Base-by-base conservation (phyloP, 2,888 invertebrate species). In the Watsonalla cultraria region DNA sequence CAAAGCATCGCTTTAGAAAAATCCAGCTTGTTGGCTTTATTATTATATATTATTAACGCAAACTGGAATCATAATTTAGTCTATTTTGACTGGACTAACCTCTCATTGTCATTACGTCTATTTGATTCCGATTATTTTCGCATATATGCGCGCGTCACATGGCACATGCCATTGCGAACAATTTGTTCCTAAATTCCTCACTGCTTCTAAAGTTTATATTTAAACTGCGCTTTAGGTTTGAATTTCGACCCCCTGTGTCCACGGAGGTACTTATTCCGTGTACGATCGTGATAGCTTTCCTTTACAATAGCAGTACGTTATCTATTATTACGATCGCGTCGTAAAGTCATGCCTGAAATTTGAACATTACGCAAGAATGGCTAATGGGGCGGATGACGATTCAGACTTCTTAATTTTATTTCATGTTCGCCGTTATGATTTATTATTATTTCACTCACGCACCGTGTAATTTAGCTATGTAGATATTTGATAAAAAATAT, bases 321-420 rank as follows among this genome's bases (percentile, higher is more conserved):
- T 68, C 66, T 64, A 61, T 58, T 63, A 65, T 64, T 64, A 62
- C 58, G 54, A 66, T 68, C 51, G 57, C 50, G 46, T 46, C 53
- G 55, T 58, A 53, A 55, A 58, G 11, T 39, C 37, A 37, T 15
- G 49, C 14, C 14, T 37, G 15, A 49, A 49, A 37, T 48, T 49
- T 14, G 37, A 15, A 37, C 37, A 49, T 37, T 49, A 37, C 47
- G 34, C 37, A 49, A 15, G 37, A 49, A 49, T 37, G 37, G 7
- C 14, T 48, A 37, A 39, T 5, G 37, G 11, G 11, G 42, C 49
- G 14, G 15, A 14, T 24, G 24, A 24, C 24, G 24, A 24, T 24
- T 37, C 37, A 14, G 48, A 48, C 7, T 48, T 37, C 49, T 49
- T 49, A 37, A 13, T 49, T 15, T 39, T 7, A 48, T 39, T 49